phyloP scores from a whole-genome alignment of 2,113 vertebrate species.

The Barbus barbus region DNA sequence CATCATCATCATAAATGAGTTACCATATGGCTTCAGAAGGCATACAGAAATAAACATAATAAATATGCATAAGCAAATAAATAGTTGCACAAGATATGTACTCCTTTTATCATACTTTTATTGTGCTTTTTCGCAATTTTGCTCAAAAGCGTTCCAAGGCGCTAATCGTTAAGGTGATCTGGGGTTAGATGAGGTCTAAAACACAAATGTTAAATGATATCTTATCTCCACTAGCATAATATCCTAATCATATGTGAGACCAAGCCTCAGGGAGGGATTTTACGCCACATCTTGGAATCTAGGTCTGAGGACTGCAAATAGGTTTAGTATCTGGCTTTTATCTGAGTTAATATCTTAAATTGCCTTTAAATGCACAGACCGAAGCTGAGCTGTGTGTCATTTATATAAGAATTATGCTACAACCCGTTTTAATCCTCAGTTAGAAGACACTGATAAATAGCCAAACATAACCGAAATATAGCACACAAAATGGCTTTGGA shows the following conservation, averaged over 20 bases:
- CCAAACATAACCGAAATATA: constrained; percentile 20
- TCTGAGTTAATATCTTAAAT: constrained; percentile 27
- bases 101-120: too few relatives aligned
- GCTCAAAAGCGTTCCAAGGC: constrained; percentile 22
- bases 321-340: constrained; percentile 30
- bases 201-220: constrained; percentile 28
- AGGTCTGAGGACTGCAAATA: constrained; percentile 35
- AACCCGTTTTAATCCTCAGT: constrained; percentile 21
- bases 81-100: neutral
- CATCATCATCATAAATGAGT: neutral
- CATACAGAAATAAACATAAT: neutral
- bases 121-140: too few relatives aligned
- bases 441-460: constrained; percentile 37
- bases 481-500: constrained; percentile 26
- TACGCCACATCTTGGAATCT: constrained; percentile 10
- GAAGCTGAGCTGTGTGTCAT: neutral
- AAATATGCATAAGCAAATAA: neutral
- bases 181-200: constrained; percentile 22
- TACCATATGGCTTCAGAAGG: neutral
- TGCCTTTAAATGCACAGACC: constrained; percentile 22
- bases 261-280: constrained; percentile 35
- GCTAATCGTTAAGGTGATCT: constrained; percentile 30
- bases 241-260: constrained; percentile 27
- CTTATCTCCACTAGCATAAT: constrained; percentile 31
- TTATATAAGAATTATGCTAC: constrained; percentile 10